Percentiles rank a stretch among this genome's conserved stretches.
Conservation (phyloP, 2,113 vertebrate species). For the Dryoscopus gambensis region DNA sequence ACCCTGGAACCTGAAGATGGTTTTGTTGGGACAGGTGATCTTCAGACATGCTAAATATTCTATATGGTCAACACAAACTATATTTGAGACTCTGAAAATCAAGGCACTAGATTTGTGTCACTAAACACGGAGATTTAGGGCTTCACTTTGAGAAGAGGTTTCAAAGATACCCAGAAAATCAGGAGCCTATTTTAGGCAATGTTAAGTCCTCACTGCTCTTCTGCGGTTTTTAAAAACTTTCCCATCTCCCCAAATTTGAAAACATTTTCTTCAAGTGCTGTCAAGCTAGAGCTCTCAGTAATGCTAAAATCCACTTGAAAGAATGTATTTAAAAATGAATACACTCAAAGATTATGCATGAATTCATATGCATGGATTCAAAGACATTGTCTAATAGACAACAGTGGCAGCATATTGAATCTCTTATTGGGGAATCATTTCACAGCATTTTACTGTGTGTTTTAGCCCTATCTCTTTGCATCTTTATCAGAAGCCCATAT, state of each 20-base stretch:
- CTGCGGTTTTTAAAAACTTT: neutral
- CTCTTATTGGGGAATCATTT: slow-evolving; percentile 11
- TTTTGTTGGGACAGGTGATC: neutral
- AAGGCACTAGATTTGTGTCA: neutral
- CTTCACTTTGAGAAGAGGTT: neutral
- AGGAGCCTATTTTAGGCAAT: neutral
- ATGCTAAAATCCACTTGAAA: slow-evolving; percentile 44
- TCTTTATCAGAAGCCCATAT: slow-evolving; percentile 59
- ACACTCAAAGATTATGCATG: slow-evolving; percentile 3
- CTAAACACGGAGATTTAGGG: neutral
- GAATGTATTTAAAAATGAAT: slow-evolving; percentile 52
- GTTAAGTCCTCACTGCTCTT: neutral
- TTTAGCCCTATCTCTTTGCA: slow-evolving; percentile 52
- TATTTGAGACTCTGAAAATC: neutral
- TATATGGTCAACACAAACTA: neutral
- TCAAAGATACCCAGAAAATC: neutral
- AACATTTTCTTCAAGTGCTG: slow-evolving; percentile 25
- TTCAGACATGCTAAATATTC: neutral
- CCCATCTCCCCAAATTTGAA: slow-evolving; percentile 1
- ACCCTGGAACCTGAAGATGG: accelerated
- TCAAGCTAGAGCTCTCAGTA: slow-evolving; percentile 14
- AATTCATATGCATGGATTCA: slow-evolving; percentile 60
- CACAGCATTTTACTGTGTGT: neutral
- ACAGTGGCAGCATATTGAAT: slow-evolving; percentile 44
- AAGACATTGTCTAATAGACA: slow-evolving; percentile 47